Evolutionary conservation across 2,113 vertebrate genomes (phyloP), one percentile per base, ranked within the genome.

Genomic region (Cyprinodon variegatus): DNA sequence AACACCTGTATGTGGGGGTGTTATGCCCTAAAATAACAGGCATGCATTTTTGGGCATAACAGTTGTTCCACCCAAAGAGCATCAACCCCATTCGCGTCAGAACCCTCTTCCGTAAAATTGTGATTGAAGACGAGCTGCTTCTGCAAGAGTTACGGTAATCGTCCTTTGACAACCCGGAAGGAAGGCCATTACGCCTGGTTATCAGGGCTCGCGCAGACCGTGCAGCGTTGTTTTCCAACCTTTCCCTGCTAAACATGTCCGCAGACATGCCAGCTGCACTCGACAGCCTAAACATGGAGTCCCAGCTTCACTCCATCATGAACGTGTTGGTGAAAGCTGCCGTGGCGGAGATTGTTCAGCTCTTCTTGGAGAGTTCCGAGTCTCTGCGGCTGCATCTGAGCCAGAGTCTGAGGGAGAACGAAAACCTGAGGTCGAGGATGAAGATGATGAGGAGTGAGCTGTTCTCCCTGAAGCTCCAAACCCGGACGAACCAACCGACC

Each of bases 271-370:
- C 85, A 12, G 45, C 20, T 15, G 50, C 50, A 6, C 50, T 82
- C 59, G 70, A 76, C 20, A 67, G 60, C 41, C 14, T 85, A 61
- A 83, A 82, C 37, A 63, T 94, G 65, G 92, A 93, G 87, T 81
- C 90, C 0, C 92, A 94, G 80, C 91, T 93, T 29, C 2, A 89
- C 77, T 93, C 92, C 74, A 89, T 93, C 2, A 94, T 93, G 91
- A 91, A 91, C 81, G 90, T 91, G 72, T 84, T 93, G 75, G 90
- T 90, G 61, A 93, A 91, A 13, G 83, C 92, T 40, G 92, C 93
- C 40, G 93, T 90, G 36, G 36, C 63, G 17, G 93, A 94, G 53
- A 94, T 94, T 50, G 79, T 77, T 12, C 89, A 93, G 82, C 79
- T 94, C n/a, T 91, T 93, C 78, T 91, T 89, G 41, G 90, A 91